These are phyloP conservation scores for Drosophila truncata DNA, from an alignment of 1,140 invertebrate species.

Conservation along the genomic window DNA sequence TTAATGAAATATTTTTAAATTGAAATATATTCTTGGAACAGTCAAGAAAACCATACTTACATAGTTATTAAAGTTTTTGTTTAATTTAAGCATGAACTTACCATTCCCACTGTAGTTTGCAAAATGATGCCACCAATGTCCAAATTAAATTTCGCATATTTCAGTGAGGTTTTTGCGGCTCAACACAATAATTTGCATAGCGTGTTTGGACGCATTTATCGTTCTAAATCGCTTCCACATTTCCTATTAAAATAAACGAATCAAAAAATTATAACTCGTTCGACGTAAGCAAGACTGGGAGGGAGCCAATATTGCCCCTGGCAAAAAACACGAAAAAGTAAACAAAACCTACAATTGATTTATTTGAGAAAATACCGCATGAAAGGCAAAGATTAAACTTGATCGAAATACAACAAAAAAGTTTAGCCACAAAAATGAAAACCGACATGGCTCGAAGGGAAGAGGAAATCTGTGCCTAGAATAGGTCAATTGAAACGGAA, in stretches of 20 bases:
- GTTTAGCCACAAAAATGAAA: conserved; percentile 38
- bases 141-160: conserved; percentile 32
- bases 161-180: conserved; percentile 25
- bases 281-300: conserved; percentile 10
- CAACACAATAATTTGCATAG: conserved; percentile 65
- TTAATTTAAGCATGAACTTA: no score
- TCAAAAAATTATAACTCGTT: conserved; percentile 34
- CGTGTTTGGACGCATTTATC: conserved; percentile 59
- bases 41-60: no score
- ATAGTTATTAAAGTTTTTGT: background rate
- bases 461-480: conserved; percentile 11
- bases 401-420: conserved; percentile 24
- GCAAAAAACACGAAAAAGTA: conserved; percentile 43
- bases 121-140: conserved; percentile 17
- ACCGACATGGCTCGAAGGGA: conserved; percentile 7
- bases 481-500: conserved; percentile 53
- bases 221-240: conserved; percentile 38
- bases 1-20: background rate
- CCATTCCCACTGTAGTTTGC: background rate
- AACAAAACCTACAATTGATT: conserved; percentile 54
- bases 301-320: conserved; percentile 17
- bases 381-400: conserved; percentile 59
- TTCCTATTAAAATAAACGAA: conserved; percentile 44
- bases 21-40: background rate
- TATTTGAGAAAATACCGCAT: conserved; percentile 57